Percentiles rank a stretch among this genome's conserved stretches.
Evolutionary conservation across 2,888 invertebrate species (phyloP).

Genomic region (Acrobasis consociella): DNA sequence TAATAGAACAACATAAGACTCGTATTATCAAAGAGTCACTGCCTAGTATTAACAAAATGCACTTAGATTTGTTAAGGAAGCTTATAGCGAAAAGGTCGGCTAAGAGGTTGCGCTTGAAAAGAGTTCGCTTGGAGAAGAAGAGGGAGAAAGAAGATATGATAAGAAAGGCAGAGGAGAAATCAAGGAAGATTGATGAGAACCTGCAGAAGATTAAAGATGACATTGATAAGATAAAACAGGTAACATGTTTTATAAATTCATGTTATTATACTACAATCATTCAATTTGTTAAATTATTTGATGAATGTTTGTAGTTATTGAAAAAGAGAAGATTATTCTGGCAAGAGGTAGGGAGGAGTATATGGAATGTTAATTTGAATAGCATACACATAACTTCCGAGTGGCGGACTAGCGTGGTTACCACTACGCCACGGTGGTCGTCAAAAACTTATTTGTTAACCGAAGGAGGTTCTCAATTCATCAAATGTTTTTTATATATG

Average conservation of each 20-base stretch:
- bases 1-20: conserved; percentile 74
- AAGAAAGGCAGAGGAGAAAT: conserved; percentile 72
- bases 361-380: too few relatives aligned
- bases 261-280: too few relatives aligned
- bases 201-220: conserved; percentile 85
- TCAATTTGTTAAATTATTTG: too few relatives aligned
- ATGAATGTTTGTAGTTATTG: too few relatives aligned
- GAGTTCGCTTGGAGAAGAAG: conserved; percentile 58
- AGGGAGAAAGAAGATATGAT: conserved; percentile 60
- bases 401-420: too few relatives aligned
- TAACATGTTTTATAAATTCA: conserved; percentile 36
- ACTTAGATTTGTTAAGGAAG: conserved; percentile 65
- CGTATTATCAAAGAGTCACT: conserved; percentile 62
- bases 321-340: too few relatives aligned
- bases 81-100: conserved; percentile 69
- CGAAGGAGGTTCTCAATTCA: too few relatives aligned
- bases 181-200: conserved; percentile 86
- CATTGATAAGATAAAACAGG: conserved; percentile 84
- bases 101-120: conserved; percentile 74
- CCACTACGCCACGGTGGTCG: too few relatives aligned
- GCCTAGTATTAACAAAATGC: conserved; percentile 61
- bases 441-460: too few relatives aligned
- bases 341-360: too few relatives aligned
- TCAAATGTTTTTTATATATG: too few relatives aligned
- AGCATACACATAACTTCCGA: too few relatives aligned